Conservation (phyloP, 2,888 invertebrate species). For the Epirrhoe tristata region DNA sequence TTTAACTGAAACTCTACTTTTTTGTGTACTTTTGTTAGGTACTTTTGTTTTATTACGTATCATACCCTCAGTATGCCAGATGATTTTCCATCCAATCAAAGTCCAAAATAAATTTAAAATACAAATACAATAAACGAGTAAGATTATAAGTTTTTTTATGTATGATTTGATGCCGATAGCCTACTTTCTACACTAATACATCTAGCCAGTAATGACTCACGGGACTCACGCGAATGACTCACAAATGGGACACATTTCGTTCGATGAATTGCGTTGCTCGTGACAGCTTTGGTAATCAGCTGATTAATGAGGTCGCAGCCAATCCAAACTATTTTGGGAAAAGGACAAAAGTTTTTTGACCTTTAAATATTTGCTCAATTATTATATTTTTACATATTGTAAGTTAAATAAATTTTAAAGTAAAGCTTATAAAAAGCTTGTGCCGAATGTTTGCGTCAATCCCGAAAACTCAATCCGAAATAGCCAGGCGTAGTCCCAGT, state of each 20-base stretch:
- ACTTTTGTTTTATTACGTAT: no score
- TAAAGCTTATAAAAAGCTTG: no score
- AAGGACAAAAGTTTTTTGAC: not conserved
- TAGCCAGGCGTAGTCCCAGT: no score
- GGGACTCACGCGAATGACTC: slow-evolving; percentile 39
- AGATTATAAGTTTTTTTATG: no score
- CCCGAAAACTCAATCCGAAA: no score
- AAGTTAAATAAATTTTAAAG: not conserved
- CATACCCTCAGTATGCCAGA: no score
- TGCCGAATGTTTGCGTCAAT: no score
- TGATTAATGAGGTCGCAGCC: slow-evolving; percentile 28
- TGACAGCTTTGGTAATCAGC: slow-evolving; percentile 32
- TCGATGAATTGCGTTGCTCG: slow-evolving; percentile 24
- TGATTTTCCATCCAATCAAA: no score
- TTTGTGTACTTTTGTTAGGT: no score
- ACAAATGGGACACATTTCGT: slow-evolving; percentile 33
- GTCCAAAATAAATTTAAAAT: no score
- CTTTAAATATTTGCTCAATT: not conserved
- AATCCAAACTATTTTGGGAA: slow-evolving; percentile 7
- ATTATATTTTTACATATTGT: not conserved
- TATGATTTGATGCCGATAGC: not conserved
- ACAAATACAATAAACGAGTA: no score
- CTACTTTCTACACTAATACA: slow-evolving; percentile 5
- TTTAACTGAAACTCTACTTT: no score
- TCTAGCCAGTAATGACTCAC: slow-evolving; percentile 37